Evolutionary conservation across 2,888 invertebrate species (phyloP).

Genomic region (Sabatieria punctata): DNA sequence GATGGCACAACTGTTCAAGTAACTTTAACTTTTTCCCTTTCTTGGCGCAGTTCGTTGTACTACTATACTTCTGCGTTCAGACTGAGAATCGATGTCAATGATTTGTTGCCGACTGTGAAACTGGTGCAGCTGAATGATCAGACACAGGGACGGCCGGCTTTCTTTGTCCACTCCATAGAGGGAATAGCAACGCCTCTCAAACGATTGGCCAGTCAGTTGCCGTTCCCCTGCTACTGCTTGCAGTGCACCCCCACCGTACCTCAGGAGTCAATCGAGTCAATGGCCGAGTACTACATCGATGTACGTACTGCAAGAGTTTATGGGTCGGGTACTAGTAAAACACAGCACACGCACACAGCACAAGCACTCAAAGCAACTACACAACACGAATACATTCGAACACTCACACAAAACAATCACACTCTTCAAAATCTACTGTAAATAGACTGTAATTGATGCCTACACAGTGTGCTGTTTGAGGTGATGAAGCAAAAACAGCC

Average conservation of each 20-base stretch:
- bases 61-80: slow-evolving; percentile 3
- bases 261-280: slow-evolving; percentile 48
- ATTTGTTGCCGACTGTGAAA: slow-evolving; percentile 56
- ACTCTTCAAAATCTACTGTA: too few relatives aligned
- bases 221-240: slow-evolving; percentile 64
- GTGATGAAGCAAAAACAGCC: slow-evolving; percentile 59
- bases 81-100: slow-evolving; percentile 36
- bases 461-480: slow-evolving; percentile 30
- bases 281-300: slow-evolving; percentile 44
- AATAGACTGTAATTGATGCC: too few relatives aligned
- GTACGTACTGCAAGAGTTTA: too few relatives aligned
- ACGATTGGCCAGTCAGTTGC: slow-evolving; percentile 52
- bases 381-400: too few relatives aligned
- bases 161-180: slow-evolving; percentile 61
- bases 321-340: too few relatives aligned
- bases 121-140: slow-evolving; percentile 44
- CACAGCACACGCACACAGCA: too few relatives aligned
- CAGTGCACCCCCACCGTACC: slow-evolving; percentile 67
- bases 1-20: slow-evolving; percentile 30
- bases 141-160: slow-evolving; percentile 29
- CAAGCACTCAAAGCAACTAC: too few relatives aligned
- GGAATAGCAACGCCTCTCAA: slow-evolving; percentile 56
- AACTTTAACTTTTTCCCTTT: background rate
- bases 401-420: too few relatives aligned
- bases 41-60: background rate